A percentile compares a stretch with the other conserved stretches of the same genome.
These are phyloP conservation scores for Acipenser ruthenus DNA, from an alignment of 2,797 vertebrate species.

Conservation along the genomic window DNA sequence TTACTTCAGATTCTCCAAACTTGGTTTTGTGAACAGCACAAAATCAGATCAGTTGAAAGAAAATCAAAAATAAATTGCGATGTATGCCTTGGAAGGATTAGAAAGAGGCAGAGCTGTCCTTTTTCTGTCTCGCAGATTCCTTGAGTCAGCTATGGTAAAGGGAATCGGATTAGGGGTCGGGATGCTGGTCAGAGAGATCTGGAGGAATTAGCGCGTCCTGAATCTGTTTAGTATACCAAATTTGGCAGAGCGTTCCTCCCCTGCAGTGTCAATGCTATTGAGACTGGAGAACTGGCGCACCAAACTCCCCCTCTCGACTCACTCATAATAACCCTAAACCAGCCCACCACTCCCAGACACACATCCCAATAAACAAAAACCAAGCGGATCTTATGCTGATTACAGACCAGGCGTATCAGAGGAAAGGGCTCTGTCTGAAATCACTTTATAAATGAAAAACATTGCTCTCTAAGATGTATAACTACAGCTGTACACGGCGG, in stretches of 20 bases:
- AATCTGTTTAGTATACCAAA: slow-evolving; percentile 46
- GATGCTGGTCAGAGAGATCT: slow-evolving; percentile 42
- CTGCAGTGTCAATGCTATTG: slow-evolving; percentile 57
- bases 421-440: slow-evolving; percentile 12
- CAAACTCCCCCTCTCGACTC: slow-evolving; percentile 39
- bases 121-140: slow-evolving; percentile 42
- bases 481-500: no score
- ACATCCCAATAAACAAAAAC: slow-evolving; percentile 19
- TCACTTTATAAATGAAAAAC: slow-evolving; percentile 23
- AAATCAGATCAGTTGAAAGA: no score
- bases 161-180: slow-evolving; percentile 41
- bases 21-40: no score
- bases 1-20: no score
- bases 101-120: slow-evolving; percentile 41
- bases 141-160: slow-evolving; percentile 34
- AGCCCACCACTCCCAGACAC: slow-evolving; percentile 50
- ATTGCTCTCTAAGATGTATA: slow-evolving; percentile 1
- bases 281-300: slow-evolving; percentile 50
- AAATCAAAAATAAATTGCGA: no score
- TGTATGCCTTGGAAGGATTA: slow-evolving; percentile 1
- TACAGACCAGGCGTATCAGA: slow-evolving; percentile 23
- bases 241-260: slow-evolving; percentile 56
- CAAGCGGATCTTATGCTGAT: slow-evolving; percentile 22
- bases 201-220: slow-evolving; percentile 49
- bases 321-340: slow-evolving; percentile 46